These are phyloP conservation scores for Barypeithes pellucidus DNA, from an alignment of 2,888 invertebrate species.

Conservation along the genomic window DNA sequence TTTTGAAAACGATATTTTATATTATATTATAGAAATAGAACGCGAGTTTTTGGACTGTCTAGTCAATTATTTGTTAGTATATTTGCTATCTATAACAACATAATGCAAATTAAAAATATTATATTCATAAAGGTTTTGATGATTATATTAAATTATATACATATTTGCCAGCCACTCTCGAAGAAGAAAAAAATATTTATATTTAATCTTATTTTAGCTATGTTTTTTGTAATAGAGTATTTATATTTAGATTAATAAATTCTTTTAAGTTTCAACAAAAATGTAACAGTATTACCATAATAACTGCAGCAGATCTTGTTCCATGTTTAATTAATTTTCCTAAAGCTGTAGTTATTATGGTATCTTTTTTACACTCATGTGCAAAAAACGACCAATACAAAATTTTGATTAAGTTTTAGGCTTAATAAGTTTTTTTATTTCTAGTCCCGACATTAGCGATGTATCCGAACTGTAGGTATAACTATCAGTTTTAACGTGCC, in stretches of 20 bases:
- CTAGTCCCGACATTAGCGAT: too few relatives aligned
- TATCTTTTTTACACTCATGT: slow-evolving; percentile 17
- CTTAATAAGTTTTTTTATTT: too few relatives aligned
- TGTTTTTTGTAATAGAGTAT: slow-evolving; percentile 25
- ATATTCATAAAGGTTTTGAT: background rate
- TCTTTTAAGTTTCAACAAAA: slow-evolving; percentile 37
- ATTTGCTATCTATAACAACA: too few relatives aligned
- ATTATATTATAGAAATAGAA: too few relatives aligned
- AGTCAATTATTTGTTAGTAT: too few relatives aligned
- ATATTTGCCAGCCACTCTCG: background rate
- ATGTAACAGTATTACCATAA: slow-evolving; percentile 30
- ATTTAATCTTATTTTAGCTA: background rate
- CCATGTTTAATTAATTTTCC: slow-evolving; percentile 2
- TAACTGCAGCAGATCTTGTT: slow-evolving; percentile 33
- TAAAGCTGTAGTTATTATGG: slow-evolving; percentile 25
- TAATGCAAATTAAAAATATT: background rate
- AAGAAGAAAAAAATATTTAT: background rate
- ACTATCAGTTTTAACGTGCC: too few relatives aligned
- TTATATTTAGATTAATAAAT: slow-evolving; percentile 32
- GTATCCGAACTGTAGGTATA: too few relatives aligned
- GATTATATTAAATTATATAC: background rate
- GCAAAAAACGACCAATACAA: too few relatives aligned
- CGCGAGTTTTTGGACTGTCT: too few relatives aligned
- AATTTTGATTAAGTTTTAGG: too few relatives aligned
- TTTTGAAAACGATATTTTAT: too few relatives aligned